A percentile compares a stretch with the other conserved stretches of the same genome.
These are phyloP conservation scores for Bellardia pandia DNA, from an alignment of 2,888 invertebrate genomes.

Conservation along the genomic window DNA sequence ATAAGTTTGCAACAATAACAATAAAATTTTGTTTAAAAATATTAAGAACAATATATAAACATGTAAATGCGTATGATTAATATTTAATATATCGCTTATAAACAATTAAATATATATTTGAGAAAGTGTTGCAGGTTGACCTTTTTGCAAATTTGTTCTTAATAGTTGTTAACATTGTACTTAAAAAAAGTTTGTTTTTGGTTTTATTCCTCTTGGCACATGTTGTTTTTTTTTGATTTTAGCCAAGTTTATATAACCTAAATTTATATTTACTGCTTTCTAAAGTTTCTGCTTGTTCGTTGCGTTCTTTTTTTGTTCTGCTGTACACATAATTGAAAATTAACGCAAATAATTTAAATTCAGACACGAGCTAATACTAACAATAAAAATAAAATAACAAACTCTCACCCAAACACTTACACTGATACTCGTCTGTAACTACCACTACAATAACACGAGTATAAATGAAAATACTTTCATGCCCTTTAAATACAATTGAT, in stretches of 20 bases:
- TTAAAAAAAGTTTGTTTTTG: slow-evolving; percentile 5
- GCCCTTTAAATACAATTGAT: slow-evolving; percentile 68
- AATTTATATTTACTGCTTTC: slow-evolving; percentile 13
- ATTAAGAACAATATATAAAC: background rate
- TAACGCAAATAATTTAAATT: slow-evolving; percentile 73
- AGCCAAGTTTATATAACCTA: slow-evolving; percentile 32
- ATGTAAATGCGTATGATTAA: slow-evolving; percentile 50
- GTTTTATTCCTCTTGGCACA: slow-evolving; percentile 10
- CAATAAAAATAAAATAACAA: slow-evolving; percentile 48
- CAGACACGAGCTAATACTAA: slow-evolving; percentile 68
- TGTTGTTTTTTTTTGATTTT: slow-evolving; percentile 10
- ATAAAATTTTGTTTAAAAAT: slow-evolving; percentile 9
- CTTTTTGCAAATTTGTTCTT: slow-evolving; percentile 31
- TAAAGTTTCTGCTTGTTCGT: slow-evolving; percentile 36
- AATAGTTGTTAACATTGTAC: slow-evolving; percentile 20
- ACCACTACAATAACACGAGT: slow-evolving; percentile 10
- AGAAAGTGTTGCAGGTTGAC: slow-evolving; percentile 6
- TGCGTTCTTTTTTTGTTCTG: slow-evolving; percentile 2
- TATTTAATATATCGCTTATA: slow-evolving; percentile 48
- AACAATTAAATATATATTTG: background rate
- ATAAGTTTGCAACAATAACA: slow-evolving; percentile 2
- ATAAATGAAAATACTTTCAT: slow-evolving; percentile 62
- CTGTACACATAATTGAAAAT: slow-evolving; percentile 69
- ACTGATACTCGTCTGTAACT: background rate
- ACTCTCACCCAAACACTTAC: slow-evolving; percentile 15